Evolutionary conservation across 2,888 invertebrate genomes (phyloP), one percentile per base, ranked within the genome.

Genomic region (Cryptus armator): DNA sequence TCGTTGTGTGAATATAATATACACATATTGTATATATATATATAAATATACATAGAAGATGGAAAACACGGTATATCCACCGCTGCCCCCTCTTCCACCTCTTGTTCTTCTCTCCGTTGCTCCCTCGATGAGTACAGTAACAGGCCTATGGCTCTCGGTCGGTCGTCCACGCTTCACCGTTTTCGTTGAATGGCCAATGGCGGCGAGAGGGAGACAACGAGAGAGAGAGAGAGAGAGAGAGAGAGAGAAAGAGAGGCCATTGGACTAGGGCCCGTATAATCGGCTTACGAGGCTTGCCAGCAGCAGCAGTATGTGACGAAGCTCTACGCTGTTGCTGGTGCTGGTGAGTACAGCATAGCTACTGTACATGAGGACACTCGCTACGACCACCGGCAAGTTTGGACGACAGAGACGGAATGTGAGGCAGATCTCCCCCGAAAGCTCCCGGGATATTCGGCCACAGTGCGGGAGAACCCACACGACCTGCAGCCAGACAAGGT

Each of bases 221-320:
- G 16, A 1, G 16, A 14, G 48, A 76, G 59, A 75, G 78, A 68
- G 59, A 75, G 56, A 24, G 12, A 14, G 59, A 24, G 59, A 24
- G 56, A 59, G 12, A 59, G 24, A 72, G 77, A 59, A 67, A 56
- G 19, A 44, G 67, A 53, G 44, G 77, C 75, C 76, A 51, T 75
- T 59, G 83, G 83, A 75, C 79, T 68, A 84, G 86, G 86, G 87
- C 87, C 90, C 88, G 90, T 90, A 91, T 92, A 93, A 93, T 92
- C 92, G 91, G 92, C 92, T 92, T 93, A 92, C 79, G 87, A 90
- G 89, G 89, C 89, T 90, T 89, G 90, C 89, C 77, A 77, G 77
- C 56, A 72, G 76, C 80, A 80, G 78, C 81, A 77, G 81, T 72
- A 77, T 84, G 81, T 84, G 84, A 68, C 81, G 72, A 77, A 72